phyloP scores from a whole-genome alignment of 2,113 vertebrate genomes.

The Carollia perspicillata region DNA sequence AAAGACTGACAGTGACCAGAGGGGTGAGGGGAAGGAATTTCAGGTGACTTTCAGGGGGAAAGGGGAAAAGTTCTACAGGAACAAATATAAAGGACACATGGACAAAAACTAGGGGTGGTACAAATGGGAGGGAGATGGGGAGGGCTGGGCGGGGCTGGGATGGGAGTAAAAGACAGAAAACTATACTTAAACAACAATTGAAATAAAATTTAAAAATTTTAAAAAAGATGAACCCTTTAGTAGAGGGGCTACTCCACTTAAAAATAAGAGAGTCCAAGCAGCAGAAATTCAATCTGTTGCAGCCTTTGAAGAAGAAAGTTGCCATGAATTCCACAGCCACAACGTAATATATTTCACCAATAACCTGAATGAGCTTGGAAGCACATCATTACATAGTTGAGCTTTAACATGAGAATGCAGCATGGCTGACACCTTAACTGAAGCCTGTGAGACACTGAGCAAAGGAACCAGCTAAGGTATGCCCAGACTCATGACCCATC shows the following conservation, averaged over 20 bases:
- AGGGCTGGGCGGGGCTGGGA: too few relatives aligned
- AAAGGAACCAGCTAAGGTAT: background rate
- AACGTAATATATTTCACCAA: background rate
- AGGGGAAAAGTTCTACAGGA: too few relatives aligned
- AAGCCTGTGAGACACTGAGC: background rate
- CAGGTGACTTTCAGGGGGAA: too few relatives aligned
- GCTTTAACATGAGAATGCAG: background rate
- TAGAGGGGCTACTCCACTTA: background rate
- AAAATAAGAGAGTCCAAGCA: background rate
- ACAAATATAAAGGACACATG: too few relatives aligned
- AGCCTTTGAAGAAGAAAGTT: background rate
- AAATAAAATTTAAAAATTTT: too few relatives aligned
- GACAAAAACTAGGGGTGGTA: too few relatives aligned
- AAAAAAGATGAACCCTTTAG: background rate
- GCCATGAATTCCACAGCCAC: background rate
- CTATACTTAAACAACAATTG: too few relatives aligned
- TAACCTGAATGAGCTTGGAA: background rate
- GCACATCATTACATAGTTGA: background rate
- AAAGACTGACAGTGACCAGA: too few relatives aligned
- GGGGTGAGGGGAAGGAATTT: too few relatives aligned
- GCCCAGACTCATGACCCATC: background rate
- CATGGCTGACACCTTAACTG: background rate
- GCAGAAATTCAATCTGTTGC: background rate
- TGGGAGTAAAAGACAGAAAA: too few relatives aligned
- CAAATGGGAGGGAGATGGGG: too few relatives aligned